Evolutionary conservation across 2,113 vertebrate genomes (phyloP).

Genomic region (Sclerurus mexicanus): DNA sequence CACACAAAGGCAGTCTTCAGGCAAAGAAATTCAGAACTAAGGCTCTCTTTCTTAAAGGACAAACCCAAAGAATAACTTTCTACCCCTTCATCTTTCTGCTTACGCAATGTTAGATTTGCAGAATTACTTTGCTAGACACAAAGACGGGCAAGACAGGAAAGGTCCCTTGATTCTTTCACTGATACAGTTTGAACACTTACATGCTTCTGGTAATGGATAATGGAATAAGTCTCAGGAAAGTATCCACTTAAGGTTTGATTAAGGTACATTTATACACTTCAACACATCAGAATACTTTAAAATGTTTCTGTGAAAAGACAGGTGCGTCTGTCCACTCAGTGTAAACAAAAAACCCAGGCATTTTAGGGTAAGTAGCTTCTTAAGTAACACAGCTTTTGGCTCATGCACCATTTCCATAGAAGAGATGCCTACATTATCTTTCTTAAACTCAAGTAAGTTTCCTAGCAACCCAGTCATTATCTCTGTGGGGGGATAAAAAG

Average conservation of each 20-base stretch:
- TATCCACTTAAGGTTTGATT: background rate
- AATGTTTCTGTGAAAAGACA: background rate
- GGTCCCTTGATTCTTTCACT: background rate
- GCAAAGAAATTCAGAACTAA: background rate
- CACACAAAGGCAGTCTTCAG: background rate
- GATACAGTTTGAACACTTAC: background rate
- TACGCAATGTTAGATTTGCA: background rate
- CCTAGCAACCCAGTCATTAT: constrained; percentile 44
- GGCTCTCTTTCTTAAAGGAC: background rate
- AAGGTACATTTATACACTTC: background rate
- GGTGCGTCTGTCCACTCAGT: background rate
- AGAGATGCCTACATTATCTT: background rate
- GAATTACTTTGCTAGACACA: background rate
- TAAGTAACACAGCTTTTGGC: background rate
- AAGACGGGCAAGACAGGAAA: background rate
- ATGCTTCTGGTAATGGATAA: background rate
- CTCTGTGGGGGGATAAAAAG: background rate
- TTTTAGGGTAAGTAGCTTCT: background rate
- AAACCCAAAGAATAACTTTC: background rate
- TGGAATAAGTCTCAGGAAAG: background rate
- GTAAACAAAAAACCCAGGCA: background rate
- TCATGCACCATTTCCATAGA: background rate
- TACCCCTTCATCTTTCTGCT: background rate
- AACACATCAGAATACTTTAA: background rate
- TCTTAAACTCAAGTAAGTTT: constrained; percentile 21